phyloP scores from a whole-genome alignment of 1,140 invertebrate genomes.

The Diabrotica virgifera region DNA sequence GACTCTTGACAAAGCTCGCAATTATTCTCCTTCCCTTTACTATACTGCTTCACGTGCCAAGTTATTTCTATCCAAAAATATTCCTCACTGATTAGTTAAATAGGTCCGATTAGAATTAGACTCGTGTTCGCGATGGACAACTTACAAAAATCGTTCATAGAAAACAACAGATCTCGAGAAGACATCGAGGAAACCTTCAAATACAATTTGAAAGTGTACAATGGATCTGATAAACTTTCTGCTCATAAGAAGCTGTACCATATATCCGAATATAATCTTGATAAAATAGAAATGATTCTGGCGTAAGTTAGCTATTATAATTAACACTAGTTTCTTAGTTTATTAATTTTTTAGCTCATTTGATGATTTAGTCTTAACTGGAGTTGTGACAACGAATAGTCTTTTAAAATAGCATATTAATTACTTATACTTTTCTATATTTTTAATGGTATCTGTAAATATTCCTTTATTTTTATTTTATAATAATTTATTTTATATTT shows the following conservation, averaged over 20 bases:
- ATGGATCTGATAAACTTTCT: slow-evolving; percentile 23
- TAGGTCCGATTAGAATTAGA: neutral
- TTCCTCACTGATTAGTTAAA: neutral
- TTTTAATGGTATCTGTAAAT: no score
- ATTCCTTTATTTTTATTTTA: no score
- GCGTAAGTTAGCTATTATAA: slow-evolving; percentile 10
- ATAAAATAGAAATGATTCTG: slow-evolving; percentile 19
- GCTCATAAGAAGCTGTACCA: slow-evolving; percentile 20
- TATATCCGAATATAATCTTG: slow-evolving; percentile 19
- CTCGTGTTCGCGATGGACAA: slow-evolving; percentile 1
- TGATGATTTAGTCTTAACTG: no score
- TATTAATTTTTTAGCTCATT: no score
- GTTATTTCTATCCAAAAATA: neutral
- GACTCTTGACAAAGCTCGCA: neutral
- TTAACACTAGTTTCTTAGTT: no score
- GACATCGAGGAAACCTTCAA: slow-evolving; percentile 20
- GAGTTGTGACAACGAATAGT: no score
- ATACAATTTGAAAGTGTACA: slow-evolving; percentile 22
- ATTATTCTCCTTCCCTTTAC: neutral
- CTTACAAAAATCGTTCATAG: slow-evolving; percentile 4
- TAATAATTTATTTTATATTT: no score
- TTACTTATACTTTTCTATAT: no score
- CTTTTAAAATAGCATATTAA: no score
- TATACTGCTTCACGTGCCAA: neutral
- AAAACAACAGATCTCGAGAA: slow-evolving; percentile 6